Conservation (phyloP, 2,113 vertebrate species). For the Microcebus tavaratra region DNA sequence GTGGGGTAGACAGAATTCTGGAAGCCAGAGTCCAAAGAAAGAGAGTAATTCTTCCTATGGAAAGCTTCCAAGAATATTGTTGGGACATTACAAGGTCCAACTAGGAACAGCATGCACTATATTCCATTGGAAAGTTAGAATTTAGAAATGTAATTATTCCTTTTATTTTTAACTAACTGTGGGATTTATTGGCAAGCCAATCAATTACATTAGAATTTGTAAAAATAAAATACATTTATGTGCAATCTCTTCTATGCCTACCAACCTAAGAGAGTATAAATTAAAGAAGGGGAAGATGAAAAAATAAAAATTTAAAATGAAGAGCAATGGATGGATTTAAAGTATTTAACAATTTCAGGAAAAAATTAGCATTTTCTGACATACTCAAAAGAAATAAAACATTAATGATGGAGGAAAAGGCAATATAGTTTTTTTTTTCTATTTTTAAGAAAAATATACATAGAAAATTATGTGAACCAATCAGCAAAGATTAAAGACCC, state of each 20-base stretch:
- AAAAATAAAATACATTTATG: conserved; percentile 51
- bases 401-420: background rate
- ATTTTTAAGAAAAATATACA: background rate
- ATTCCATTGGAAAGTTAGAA: conserved; percentile 72
- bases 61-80: conserved; percentile 75
- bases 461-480: background rate
- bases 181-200: conserved; percentile 57
- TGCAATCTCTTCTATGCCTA: conserved; percentile 40
- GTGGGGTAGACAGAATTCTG: conserved; percentile 67
- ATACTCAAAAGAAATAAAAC: background rate
- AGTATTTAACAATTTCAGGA: background rate
- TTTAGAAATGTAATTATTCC: conserved; percentile 59
- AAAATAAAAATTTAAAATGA: background rate
- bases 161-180: conserved; percentile 61
- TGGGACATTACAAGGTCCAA: conserved; percentile 65
- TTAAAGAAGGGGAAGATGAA: background rate
- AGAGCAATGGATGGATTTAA: background rate
- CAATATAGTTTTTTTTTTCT: background rate
- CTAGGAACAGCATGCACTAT: conserved; percentile 52
- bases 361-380: background rate
- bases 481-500: background rate
- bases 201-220: conserved; percentile 54
- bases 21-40: conserved; percentile 56
- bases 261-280: background rate
- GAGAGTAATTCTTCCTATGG: conserved; percentile 71